A percentile compares a stretch with the other conserved stretches of the same genome.
phyloP scores from a whole-genome alignment of 2,888 invertebrate genomes.

The Thereva nobilitata region DNA sequence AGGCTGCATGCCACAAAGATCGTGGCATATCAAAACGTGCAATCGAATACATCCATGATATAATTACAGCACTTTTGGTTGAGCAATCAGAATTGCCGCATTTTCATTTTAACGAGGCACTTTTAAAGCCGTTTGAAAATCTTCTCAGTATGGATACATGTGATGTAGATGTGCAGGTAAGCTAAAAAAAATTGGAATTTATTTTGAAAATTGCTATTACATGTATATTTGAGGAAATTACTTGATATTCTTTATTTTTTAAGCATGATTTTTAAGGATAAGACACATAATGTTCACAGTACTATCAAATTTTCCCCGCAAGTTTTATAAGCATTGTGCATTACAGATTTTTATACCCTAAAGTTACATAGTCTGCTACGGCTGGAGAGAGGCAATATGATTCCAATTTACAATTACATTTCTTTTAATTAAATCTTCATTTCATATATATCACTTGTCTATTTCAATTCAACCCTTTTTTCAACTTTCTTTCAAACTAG shows the following conservation, averaged over 20 bases:
- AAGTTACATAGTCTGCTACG: no score
- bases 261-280: no score
- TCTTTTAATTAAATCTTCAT: no score
- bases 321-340: no score
- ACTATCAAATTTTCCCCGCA: no score
- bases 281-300: no score
- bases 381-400: no score
- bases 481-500: no score
- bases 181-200: not conserved
- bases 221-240: not conserved
- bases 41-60: conserved; percentile 89
- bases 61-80: conserved; percentile 83
- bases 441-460: no score
- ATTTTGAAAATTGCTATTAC: not conserved
- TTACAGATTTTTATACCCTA: no score
- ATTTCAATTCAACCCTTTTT: no score
- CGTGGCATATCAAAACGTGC: conserved; percentile 87
- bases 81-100: conserved; percentile 87
- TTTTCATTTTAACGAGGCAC: conserved; percentile 93
- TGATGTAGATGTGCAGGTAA: conserved; percentile 87
- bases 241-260: conserved; percentile 20
- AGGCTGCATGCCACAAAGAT: conserved; percentile 92
- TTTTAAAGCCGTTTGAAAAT: conserved; percentile 94
- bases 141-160: conserved; percentile 90
- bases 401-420: no score